Percentiles rank a stretch among this genome's conserved stretches.
Conservation (phyloP, 1,140 invertebrate genomes). For the Drosophila kurseongensis region DNA sequence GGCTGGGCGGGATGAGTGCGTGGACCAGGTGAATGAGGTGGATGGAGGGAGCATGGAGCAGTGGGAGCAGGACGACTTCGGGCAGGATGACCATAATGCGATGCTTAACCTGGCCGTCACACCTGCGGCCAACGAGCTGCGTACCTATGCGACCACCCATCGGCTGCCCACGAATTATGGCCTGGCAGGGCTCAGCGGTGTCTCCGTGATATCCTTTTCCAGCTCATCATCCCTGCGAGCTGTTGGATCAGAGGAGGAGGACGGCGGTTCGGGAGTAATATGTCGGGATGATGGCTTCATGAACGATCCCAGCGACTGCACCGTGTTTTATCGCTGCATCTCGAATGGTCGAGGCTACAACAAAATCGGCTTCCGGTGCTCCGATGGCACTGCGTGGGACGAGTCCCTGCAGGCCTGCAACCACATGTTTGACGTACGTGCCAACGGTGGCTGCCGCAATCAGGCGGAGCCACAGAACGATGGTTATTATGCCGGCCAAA, state of each 20-base stretch:
- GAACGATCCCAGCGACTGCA: conserved; percentile 89
- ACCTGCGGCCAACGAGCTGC: conserved; percentile 61
- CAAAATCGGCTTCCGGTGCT: conserved; percentile 89
- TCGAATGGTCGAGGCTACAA: conserved; percentile 87
- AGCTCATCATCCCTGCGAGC: conserved; percentile 72
- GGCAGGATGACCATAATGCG: conserved; percentile 57
- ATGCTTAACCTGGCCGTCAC: conserved; percentile 59
- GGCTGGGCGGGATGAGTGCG: conserved; percentile 79
- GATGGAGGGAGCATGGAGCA: conserved; percentile 55
- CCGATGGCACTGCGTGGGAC: conserved; percentile 90
- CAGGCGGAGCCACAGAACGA: conserved; percentile 77
- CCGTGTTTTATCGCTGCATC: conserved; percentile 92
- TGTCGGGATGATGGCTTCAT: conserved; percentile 88
- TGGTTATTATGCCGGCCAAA: conserved; percentile 73
- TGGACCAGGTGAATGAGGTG: conserved; percentile 73
- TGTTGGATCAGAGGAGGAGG: conserved; percentile 17
- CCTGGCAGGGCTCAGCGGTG: conserved; percentile 76
- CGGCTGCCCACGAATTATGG: conserved; percentile 79
- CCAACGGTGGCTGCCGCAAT: conserved; percentile 82
- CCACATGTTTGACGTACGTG: conserved; percentile 87
- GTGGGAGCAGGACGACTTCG: conserved; percentile 66
- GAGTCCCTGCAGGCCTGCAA: conserved; percentile 88
- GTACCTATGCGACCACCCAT: conserved; percentile 63
- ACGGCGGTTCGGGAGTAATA: conserved; percentile 21
- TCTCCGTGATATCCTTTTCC: conserved; percentile 80